Base-by-base conservation (phyloP, 2,888 invertebrate species). In the Clostera curtula region DNA sequence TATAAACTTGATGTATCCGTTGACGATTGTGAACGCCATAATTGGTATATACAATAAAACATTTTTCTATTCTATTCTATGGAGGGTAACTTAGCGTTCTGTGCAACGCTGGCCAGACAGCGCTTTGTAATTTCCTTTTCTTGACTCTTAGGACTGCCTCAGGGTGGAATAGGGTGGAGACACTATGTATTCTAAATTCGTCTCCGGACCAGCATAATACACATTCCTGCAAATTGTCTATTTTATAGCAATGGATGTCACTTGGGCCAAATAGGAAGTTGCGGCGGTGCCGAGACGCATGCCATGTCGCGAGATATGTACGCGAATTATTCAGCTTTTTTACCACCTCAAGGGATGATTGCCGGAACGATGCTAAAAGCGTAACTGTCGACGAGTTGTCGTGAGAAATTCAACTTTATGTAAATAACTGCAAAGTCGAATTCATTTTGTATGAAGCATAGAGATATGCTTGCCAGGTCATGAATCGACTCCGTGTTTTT, bases 251-350 rank as follows among this genome's bases (percentile, higher is more conserved):
- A 47, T 46, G 53, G 40, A 56, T 56, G 56, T 56, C 56, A 49
- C 56, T 60, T 57, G 53, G 54, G 53, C 57, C 62, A 67, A 70
- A 77, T 72, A 69, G 68, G 64, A 72, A 71, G 71, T 68, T 67
- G 70, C 71, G 67, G 58, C 61, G 54, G 54, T 73, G 70, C 65
- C 71, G 47, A 64, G 66, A 59, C 65, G 65, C 64, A 64, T 58
- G 54, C 66, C 59, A 60, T 63, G 65, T 67, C 65, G 53, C 58
- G 55, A 66, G 65, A 73, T 67, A 62, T 69, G 62, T 65, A 61
- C 55, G 61, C 56, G 69, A 76, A 75, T 74, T 71, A 74, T 75
- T 70, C 70, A 64, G 67, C n/a, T 70, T 77, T 72, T 75, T 73
- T 68, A 65, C 66, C 62, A 65, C 63, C 65, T 58, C 58, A 49